Percentiles rank a stretch among this genome's conserved stretches.
Evolutionary conservation across 2,797 vertebrate species (phyloP).

Genomic region (Buceros bicornis): DNA sequence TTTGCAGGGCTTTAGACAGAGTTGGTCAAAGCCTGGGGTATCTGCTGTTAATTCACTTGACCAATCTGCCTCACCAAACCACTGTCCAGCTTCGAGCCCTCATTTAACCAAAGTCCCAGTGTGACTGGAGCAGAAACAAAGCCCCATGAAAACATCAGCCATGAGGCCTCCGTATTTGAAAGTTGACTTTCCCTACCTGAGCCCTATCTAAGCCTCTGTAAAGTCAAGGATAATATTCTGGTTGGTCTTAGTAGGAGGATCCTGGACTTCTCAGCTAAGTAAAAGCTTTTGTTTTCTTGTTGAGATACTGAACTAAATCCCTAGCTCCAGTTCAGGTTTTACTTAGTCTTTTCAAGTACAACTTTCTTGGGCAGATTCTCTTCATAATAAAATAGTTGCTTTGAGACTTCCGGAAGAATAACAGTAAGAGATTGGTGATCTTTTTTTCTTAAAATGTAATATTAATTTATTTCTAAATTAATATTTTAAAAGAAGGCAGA

Average conservation of each 20-base stretch:
- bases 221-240: neutral
- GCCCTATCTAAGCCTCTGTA: neutral
- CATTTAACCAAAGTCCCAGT: neutral
- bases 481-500: neutral
- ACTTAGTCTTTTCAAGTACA: neutral
- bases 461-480: conserved; percentile 25
- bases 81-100: neutral
- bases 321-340: neutral
- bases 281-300: neutral
- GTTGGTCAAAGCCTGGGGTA: neutral
- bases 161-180: neutral
- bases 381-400: neutral
- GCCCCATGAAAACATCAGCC: neutral
- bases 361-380: neutral
- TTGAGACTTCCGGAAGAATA: neutral
- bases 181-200: neutral
- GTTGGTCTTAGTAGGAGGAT: neutral
- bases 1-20: neutral
- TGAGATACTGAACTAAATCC: conserved; percentile 8
- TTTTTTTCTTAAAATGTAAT: neutral
- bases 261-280: neutral
- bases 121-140: neutral
- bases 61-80: neutral
- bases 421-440: neutral
- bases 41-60: neutral